Percentiles rank a stretch among this genome's conserved stretches.
These are phyloP conservation scores for Scaeva pyrastri DNA, from an alignment of 2,888 invertebrate genomes.

Conservation along the genomic window DNA sequence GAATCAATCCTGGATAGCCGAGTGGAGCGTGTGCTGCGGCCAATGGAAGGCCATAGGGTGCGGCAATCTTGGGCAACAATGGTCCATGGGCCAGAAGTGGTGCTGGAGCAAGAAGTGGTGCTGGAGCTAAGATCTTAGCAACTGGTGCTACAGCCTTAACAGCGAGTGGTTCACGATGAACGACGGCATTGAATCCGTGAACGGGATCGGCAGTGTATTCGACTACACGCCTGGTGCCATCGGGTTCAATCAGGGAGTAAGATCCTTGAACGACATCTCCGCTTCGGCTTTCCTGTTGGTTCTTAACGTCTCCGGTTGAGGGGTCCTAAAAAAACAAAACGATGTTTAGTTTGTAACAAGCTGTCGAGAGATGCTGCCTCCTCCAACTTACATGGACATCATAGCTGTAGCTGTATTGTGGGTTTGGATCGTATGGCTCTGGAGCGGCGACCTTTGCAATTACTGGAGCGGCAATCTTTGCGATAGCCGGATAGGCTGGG, in stretches of 20 bases:
- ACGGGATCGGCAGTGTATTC: constrained; percentile 86
- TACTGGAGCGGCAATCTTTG: constrained; percentile 77
- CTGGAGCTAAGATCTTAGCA: constrained; percentile 79
- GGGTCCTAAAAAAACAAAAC: constrained; percentile 80
- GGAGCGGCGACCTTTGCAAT: constrained; percentile 81
- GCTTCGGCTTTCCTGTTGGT: constrained; percentile 85
- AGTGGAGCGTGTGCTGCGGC: constrained; percentile 42
- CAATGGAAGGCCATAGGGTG: constrained; percentile 48
- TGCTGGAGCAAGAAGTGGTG: constrained; percentile 77
- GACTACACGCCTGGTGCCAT: constrained; percentile 85
- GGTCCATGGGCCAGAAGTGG: constrained; percentile 74
- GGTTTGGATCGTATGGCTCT: constrained; percentile 84
- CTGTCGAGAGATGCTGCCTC: no score
- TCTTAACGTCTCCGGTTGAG: constrained; percentile 86
- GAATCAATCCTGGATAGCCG: constrained; percentile 69
- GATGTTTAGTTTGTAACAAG: no score
- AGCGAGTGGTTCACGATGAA: constrained; percentile 84
- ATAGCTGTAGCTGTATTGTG: constrained; percentile 86
- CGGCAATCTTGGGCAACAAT: constrained; percentile 75
- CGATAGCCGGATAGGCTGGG: constrained; percentile 78
- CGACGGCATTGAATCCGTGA: constrained; percentile 86
- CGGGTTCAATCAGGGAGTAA: constrained; percentile 85
- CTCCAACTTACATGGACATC: constrained; percentile 85
- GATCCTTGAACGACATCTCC: constrained; percentile 86
- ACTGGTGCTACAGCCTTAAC: constrained; percentile 82